Conservation (phyloP, 2,113 vertebrate species). For the Gambusia affinis region DNA sequence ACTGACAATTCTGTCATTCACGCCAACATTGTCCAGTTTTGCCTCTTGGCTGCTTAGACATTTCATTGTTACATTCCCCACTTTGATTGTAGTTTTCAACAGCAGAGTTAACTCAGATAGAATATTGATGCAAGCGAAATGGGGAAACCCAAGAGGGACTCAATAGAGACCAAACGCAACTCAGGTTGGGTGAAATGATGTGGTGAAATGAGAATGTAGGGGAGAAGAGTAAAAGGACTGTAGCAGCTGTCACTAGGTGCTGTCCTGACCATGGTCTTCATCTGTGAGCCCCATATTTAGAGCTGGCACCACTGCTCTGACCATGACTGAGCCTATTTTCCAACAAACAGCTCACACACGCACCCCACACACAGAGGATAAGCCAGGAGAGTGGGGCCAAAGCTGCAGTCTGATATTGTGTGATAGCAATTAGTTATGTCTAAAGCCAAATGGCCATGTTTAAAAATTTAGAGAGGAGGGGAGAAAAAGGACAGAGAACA, state of each 20-base stretch:
- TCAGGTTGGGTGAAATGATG: not conserved
- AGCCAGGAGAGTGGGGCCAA: constrained; percentile 43
- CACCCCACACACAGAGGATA: constrained; percentile 12
- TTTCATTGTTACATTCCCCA: not conserved
- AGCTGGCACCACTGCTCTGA: constrained; percentile 48
- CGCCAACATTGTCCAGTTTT: not conserved
- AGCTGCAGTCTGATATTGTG: constrained; percentile 65
- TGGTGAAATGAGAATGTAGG: constrained; percentile 20
- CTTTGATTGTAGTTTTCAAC: not conserved
- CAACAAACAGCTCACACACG: constrained; percentile 16
- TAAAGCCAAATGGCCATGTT: constrained; percentile 65
- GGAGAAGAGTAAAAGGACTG: constrained; percentile 11
- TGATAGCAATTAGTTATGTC: constrained; percentile 70
- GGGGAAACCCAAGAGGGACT: not conserved
- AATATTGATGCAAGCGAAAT: not conserved
- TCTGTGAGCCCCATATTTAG: constrained; percentile 55
- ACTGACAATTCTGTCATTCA: no score
- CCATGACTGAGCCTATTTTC: constrained; percentile 59
- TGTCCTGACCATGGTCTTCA: constrained; percentile 32
- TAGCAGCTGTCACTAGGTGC: constrained; percentile 60
- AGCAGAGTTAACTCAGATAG: not conserved
- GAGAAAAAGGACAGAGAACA: not conserved
- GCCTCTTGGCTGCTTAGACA: not conserved
- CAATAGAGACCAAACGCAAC: not conserved
- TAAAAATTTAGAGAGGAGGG: constrained; percentile 35